Evolutionary conservation across 2,113 vertebrate genomes (phyloP).

Genomic region (Osmerus eperlanus): DNA sequence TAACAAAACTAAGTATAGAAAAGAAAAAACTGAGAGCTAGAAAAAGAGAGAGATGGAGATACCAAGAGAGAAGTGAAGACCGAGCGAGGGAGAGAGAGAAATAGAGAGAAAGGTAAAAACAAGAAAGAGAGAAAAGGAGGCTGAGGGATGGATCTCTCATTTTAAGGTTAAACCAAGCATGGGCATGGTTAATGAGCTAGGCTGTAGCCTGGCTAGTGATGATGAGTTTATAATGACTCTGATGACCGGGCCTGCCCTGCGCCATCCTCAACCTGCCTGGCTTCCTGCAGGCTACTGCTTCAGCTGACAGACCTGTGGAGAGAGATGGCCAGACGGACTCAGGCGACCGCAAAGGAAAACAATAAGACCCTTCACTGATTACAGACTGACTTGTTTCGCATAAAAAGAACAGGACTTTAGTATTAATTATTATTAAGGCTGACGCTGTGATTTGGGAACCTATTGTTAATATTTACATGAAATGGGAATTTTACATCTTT

Average conservation of each 20-base stretch:
- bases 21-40: neutral
- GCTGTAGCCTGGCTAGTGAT: neutral
- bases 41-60: neutral
- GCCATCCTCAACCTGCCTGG: too few relatives aligned
- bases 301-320: neutral
- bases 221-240: constrained; percentile 16
- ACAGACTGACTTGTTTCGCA: neutral
- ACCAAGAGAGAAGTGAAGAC: neutral
- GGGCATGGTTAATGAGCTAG: neutral
- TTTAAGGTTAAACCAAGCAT: constrained; percentile 8
- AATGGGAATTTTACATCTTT: neutral
- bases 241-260: neutral
- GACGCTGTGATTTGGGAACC: neutral
- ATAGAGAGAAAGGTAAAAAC: neutral
- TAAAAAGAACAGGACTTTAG: too few relatives aligned
- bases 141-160: neutral
- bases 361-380: constrained; percentile 2
- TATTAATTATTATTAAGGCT: too few relatives aligned
- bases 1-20: neutral
- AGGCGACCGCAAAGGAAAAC: constrained; percentile 8
- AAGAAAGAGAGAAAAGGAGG: neutral
- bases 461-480: neutral
- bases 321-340: neutral
- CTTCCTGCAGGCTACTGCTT: neutral
- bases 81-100: neutral